These are phyloP conservation scores for Ylistrum balloti DNA, from an alignment of 1,140 invertebrate species.

Conservation along the genomic window DNA sequence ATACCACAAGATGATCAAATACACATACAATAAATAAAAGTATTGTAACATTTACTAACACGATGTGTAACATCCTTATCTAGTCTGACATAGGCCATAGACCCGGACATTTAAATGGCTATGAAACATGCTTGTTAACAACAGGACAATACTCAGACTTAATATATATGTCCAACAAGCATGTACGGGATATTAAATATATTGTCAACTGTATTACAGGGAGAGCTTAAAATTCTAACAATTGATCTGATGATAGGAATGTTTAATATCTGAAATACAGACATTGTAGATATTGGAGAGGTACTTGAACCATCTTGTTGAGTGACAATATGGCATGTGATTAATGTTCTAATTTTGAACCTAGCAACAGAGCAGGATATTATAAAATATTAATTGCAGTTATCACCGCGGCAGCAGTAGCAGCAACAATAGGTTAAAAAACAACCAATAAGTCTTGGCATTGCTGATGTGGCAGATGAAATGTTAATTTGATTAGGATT, in stretches of 20 bases:
- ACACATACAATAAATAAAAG: conserved; percentile 17
- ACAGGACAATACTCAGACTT: neutral
- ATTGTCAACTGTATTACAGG: conserved; percentile 32
- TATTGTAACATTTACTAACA: neutral
- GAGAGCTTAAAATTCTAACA: conserved; percentile 10
- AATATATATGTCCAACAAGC: neutral
- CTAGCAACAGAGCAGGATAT: conserved; percentile 21
- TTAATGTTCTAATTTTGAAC: conserved; percentile 3
- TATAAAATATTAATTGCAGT: conserved; percentile 24
- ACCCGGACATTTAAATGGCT: neutral
- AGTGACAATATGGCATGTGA: neutral
- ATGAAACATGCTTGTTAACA: neutral
- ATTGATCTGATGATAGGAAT: conserved; percentile 27
- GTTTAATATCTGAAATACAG: neutral
- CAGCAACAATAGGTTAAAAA: neutral
- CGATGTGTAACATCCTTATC: neutral
- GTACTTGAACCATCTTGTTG: neutral
- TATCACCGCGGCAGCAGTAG: neutral
- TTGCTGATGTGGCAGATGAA: neutral
- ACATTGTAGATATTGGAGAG: neutral
- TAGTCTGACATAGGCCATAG: neutral
- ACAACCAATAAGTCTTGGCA: neutral
- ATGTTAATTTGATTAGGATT: neutral
- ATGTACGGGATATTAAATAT: conserved; percentile 5
- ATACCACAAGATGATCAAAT: neutral